Base-by-base conservation (phyloP, 2,797 vertebrate genomes). In the Astyanax mexicanus region DNA sequence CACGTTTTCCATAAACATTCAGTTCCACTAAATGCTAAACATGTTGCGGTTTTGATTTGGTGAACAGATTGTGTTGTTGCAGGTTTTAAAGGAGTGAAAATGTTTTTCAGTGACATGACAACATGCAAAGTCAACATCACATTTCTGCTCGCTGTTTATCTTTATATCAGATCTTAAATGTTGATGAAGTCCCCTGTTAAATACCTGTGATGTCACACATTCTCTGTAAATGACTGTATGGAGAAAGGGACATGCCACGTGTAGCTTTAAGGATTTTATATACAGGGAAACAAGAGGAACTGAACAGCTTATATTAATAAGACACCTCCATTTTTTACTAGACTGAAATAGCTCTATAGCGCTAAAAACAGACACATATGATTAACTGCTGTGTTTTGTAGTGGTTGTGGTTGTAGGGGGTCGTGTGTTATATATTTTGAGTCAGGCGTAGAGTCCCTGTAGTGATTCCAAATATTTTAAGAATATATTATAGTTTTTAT, bases 151-250 rank as follows among this genome's bases (percentile, higher is more conserved):
- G 58, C 11, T 55, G 54, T 80, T 65, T 71, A 65, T 13, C 32
- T 12, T 44, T 13, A 44, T n/a, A 60, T 69, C 35, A 35, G 21
- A 61, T n/a, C 35, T 75, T 58, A 44, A 72, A 75, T 80, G 78
- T 71, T 45, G 57, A 74, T 73, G 55, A 76, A 76, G 74, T 77
- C 69, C 74, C 79, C 62, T 13, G 21, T 12, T 47, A 69, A 75
- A 69, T 77, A 62, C 72, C 37, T 68, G 47, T 72, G 45, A 77
- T 72, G 69, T 80, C 69, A 76, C 51, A 58, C 32, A 52, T 27
- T 64, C 21, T 80, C 69, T 47, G 42, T 27, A 60, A 72, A 80
- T 80, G 74, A 80, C 79, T 80, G 62, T 76, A 44, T 44, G 66
- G 45, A 65, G 3, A 68, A 42, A 72, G 78, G 77, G 73, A 80